Percentiles rank a stretch among this genome's conserved stretches.
phyloP scores from a whole-genome alignment of 2,888 invertebrate genomes.

The Amitus sp. region DNA sequence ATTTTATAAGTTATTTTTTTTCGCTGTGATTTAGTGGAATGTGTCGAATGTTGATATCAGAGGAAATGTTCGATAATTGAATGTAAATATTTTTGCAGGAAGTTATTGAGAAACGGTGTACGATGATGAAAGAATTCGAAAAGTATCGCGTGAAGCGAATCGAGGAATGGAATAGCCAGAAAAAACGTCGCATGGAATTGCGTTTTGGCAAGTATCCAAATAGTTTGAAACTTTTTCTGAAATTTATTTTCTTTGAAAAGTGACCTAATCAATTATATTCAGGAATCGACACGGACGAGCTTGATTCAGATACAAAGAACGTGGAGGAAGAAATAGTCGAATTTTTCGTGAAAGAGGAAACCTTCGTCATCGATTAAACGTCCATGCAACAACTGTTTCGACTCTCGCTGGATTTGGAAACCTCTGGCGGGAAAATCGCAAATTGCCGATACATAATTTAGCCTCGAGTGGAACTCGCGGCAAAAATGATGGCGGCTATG shows the following conservation, averaged over 20 bases:
- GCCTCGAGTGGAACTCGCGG: too few species aligned
- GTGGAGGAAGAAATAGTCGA: conserved; percentile 95
- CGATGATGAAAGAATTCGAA: conserved; percentile 86
- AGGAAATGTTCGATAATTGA: background rate
- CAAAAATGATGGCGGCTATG: too few species aligned
- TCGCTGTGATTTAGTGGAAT: too few species aligned
- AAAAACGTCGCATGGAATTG: conserved; percentile 83
- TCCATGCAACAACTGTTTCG: background rate
- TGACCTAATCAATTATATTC: conserved; percentile 31
- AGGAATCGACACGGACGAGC: conserved; percentile 95
- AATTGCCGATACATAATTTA: too few species aligned
- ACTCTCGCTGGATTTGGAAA: too few species aligned
- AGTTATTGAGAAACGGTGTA: conserved; percentile 89
- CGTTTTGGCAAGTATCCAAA: conserved; percentile 79
- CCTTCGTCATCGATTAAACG: conserved; percentile 78
- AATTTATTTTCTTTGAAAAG: conserved; percentile 1
- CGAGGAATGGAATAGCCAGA: conserved; percentile 81
- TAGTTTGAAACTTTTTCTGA: background rate
- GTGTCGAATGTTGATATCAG: too few species aligned
- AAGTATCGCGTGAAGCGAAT: conserved; percentile 82
- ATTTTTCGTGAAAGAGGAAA: conserved; percentile 98
- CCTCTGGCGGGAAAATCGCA: too few species aligned
- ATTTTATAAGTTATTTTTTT: too few species aligned
- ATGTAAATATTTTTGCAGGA: conserved; percentile 68
- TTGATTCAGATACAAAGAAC: conserved; percentile 85